Conservation (phyloP, 2,888 invertebrate species). For the Pomacea canaliculata region DNA sequence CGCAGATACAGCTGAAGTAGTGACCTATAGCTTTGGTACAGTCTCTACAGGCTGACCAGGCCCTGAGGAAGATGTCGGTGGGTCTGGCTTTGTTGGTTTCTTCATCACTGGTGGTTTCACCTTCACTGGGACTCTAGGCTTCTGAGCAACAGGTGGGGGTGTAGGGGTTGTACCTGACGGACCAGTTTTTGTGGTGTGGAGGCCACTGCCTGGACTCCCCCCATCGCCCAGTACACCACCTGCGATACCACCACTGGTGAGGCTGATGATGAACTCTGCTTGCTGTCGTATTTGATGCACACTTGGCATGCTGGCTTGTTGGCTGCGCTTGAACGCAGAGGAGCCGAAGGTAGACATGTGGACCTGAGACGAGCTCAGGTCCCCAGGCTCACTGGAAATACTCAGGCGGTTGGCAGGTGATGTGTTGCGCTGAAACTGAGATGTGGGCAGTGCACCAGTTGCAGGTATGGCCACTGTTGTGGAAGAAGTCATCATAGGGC, state of each 20-base stretch:
- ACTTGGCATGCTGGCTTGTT: slow-evolving; percentile 28
- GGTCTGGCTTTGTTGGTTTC: slow-evolving; percentile 66
- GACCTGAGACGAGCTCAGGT: slow-evolving; percentile 21
- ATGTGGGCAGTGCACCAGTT: not conserved
- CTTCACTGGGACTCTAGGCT: slow-evolving; percentile 71
- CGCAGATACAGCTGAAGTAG: no score
- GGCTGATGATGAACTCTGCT: not conserved
- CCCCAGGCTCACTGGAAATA: slow-evolving; percentile 33
- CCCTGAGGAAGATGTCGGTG: slow-evolving; percentile 21
- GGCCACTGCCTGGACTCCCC: not conserved
- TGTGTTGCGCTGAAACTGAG: slow-evolving; percentile 5
- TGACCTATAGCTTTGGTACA: not conserved
- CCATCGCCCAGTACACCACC: not conserved
- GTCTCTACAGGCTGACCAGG: slow-evolving; percentile 24
- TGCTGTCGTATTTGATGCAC: slow-evolving; percentile 14
- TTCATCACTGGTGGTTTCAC: slow-evolving; percentile 85
- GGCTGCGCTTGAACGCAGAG: slow-evolving; percentile 32
- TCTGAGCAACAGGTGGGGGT: slow-evolving; percentile 62
- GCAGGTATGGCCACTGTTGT: not conserved
- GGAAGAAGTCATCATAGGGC: not conserved
- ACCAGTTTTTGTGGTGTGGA: slow-evolving; percentile 13
- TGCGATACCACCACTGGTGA: slow-evolving; percentile 4
- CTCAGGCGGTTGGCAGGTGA: slow-evolving; percentile 30
- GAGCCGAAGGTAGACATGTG: slow-evolving; percentile 31
- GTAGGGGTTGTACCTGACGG: slow-evolving; percentile 14